Percentiles rank a stretch among this genome's conserved stretches.
These are phyloP conservation scores for Melopsittacus undulatus DNA, from an alignment of 2,797 vertebrate genomes.

Conservation along the genomic window DNA sequence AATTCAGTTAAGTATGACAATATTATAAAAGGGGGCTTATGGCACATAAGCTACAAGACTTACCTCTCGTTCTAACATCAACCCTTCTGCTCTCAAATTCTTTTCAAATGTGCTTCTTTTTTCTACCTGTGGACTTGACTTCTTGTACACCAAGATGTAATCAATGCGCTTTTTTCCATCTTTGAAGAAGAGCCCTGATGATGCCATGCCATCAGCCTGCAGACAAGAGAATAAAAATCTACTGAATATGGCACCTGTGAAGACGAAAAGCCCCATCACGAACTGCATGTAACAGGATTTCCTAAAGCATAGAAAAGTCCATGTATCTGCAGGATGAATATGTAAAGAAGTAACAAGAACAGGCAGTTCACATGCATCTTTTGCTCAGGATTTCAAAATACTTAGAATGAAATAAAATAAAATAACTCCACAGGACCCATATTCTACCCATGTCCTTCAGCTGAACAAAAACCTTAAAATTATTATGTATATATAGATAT, in stretches of 20 bases:
- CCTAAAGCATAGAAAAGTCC: background rate
- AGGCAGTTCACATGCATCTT: background rate
- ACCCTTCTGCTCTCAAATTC: slow-evolving; percentile 93
- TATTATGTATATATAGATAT: background rate
- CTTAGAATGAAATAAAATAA: background rate
- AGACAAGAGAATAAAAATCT: slow-evolving; percentile 13
- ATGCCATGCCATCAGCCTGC: slow-evolving; percentile 74
- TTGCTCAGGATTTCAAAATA: background rate
- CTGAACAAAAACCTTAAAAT: background rate
- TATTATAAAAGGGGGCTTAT: fast-evolving
- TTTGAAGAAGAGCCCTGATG: slow-evolving; percentile 91
- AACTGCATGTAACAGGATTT: background rate
- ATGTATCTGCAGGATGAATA: background rate
- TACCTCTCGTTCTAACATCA: slow-evolving; percentile 98
- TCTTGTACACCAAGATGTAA: slow-evolving; percentile 98
- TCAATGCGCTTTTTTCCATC: slow-evolving; percentile 97
- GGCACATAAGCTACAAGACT: background rate
- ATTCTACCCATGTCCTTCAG: background rate
- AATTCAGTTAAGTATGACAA: background rate
- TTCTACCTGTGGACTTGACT: slow-evolving; percentile 93
- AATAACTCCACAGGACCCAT: background rate
- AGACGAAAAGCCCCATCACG: background rate
- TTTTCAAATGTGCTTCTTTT: slow-evolving; percentile 97
- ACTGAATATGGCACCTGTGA: background rate
- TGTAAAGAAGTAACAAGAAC: background rate